Evolutionary conservation across 2,113 vertebrate species (phyloP).

Genomic region (Chroicocephalus ridibundus): DNA sequence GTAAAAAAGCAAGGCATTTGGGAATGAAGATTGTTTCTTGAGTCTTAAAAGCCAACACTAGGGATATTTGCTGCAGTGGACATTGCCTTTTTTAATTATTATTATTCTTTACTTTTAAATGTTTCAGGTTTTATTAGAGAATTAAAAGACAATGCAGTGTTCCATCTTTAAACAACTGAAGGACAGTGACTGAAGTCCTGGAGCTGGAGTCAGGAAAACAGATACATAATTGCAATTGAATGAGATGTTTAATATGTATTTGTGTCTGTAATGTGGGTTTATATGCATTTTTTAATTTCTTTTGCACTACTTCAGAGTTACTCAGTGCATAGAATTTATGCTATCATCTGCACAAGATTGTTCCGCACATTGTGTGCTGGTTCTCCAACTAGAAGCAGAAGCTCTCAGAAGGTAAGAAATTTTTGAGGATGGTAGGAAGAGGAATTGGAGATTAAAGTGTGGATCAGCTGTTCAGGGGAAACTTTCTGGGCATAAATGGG

Average conservation of each 20-base stretch:
- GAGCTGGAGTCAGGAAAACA: background rate
- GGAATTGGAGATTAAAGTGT: background rate
- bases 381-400: background rate
- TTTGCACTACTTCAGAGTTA: background rate
- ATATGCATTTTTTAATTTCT: background rate
- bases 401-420: background rate
- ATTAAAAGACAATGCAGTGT: background rate
- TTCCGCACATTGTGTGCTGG: fast-evolving
- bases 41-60: background rate
- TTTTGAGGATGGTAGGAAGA: background rate
- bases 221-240: background rate
- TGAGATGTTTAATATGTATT: background rate
- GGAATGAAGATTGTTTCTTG: background rate
- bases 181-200: background rate
- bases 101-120: background rate
- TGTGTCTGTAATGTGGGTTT: background rate
- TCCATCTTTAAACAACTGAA: background rate
- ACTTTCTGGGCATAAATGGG: fast-evolving
- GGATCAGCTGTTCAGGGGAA: background rate
- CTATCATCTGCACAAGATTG: background rate
- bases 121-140: background rate
- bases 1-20: background rate
- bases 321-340: background rate
- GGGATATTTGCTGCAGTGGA: background rate
- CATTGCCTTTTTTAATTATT: background rate